A percentile compares a stretch with the other conserved stretches of the same genome.
Conservation (phyloP, 2,888 invertebrate genomes). For the Dione vanillae region DNA sequence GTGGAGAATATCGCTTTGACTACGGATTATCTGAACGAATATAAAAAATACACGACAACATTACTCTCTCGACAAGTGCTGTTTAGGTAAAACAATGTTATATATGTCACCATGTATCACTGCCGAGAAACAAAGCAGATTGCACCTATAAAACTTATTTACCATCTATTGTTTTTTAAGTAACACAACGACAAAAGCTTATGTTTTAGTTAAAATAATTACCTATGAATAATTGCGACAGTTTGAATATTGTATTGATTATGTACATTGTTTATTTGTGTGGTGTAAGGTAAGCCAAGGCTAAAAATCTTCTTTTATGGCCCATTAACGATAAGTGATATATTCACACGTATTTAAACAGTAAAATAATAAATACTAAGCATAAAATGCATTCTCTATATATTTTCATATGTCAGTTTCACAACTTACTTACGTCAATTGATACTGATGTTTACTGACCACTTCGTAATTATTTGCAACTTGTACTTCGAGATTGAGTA, state of each 20-base stretch:
- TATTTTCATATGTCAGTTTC: not conserved
- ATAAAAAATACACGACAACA: not conserved
- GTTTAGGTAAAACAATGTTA: conserved; percentile 43
- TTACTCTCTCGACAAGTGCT: not conserved
- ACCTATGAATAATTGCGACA: conserved; percentile 9
- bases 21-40: too few relatives aligned
- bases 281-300: not conserved
- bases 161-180: conserved; percentile 32
- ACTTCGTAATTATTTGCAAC: not conserved
- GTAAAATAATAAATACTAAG: not conserved
- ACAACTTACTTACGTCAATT: not conserved
- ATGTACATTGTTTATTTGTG: not conserved
- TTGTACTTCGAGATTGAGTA: not conserved
- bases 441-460: not conserved
- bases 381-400: not conserved
- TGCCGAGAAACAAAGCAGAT: conserved; percentile 47
- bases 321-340: not conserved
- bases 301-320: conserved; percentile 3
- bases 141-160: conserved; percentile 38
- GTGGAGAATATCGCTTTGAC: too few relatives aligned
- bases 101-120: conserved; percentile 51
- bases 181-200: conserved; percentile 5
- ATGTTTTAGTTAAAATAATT: not conserved
- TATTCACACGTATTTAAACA: not conserved
- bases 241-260: not conserved